phyloP scores from a whole-genome alignment of 2,113 vertebrate species.

The Rynchops niger region DNA sequence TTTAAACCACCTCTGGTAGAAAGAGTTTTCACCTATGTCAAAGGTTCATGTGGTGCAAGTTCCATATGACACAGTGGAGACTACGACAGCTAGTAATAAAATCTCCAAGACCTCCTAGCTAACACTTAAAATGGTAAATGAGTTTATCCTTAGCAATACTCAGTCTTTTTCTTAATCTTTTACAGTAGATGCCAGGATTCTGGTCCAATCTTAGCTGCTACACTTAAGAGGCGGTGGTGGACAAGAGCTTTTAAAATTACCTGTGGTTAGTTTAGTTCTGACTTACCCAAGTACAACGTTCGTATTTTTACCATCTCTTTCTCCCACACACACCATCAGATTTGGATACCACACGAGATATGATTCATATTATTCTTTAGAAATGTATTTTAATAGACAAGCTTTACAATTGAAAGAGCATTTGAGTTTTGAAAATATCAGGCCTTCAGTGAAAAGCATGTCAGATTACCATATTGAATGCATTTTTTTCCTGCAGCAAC shows the following conservation, averaged over 20 bases:
- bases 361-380: constrained; percentile 60
- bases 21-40: neutral
- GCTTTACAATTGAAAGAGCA: neutral
- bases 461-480: neutral
- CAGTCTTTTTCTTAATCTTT: neutral
- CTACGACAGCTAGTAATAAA: neutral
- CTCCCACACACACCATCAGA: constrained; percentile 11
- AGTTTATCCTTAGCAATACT: neutral
- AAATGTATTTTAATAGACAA: constrained; percentile 43
- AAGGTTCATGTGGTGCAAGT: neutral
- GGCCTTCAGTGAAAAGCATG: neutral
- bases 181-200: neutral
- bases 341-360: constrained; percentile 16
- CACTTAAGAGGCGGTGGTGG: neutral
- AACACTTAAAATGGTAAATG: neutral
- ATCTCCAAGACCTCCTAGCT: neutral
- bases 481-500: neutral
- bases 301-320: constrained; percentile 5
- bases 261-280: constrained; percentile 53
- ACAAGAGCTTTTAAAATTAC: constrained; percentile 25
- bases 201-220: neutral
- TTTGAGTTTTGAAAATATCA: constrained; percentile 2
- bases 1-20: neutral
- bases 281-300: neutral
- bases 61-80: neutral